Base-by-base conservation (phyloP, 2,888 invertebrate species). In the Selenia dentaria region DNA sequence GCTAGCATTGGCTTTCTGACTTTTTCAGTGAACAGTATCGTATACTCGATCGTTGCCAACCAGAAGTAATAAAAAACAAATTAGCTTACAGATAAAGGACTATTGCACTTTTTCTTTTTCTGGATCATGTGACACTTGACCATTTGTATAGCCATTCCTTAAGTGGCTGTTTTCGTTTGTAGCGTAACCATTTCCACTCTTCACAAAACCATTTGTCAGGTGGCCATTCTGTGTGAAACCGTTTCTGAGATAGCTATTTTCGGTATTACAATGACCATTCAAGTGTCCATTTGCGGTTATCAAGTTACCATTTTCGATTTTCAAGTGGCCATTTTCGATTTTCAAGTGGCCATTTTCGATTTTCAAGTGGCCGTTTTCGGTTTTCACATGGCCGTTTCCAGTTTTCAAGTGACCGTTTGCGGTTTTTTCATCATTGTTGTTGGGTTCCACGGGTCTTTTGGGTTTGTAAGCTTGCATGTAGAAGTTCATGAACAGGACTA, bases 401-500 rank as follows among this genome's bases (percentile, higher is more conserved):
- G 45, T 5, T 34, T 41, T 50, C 8, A 41, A 12, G 20, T 67
- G 57, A 2, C 52, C 29, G 27, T 48, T 44, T 46, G 26, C 29
- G 16, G 33, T 14, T 37, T 46, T 77, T 3, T 28, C 28, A 33
- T 59, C 53, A 37, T 80, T 79, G 48, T 77, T 74, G 53, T 64
- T 74, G 16, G 59, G 43, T 22, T 70, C 62, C 0, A 61, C 56
- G 5, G 60, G 51, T 14, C 51, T 57, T 28, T 64, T 70, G 6
- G 67, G 61, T 61, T 91, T 92, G 89, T 98, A 98, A 13, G 96
- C 95, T 75, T 95, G 94, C 59, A 95, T 92, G 88, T 98, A 98
- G 92, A 98, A 98, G 85, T 98, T 95, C 68, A 94, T 94, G 92
- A 98, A 98, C 45, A 98, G 93, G 9, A 93, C 93, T 83, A 98